phyloP scores from a whole-genome alignment of 2,797 vertebrate genomes.

The Argyrosomus regius region DNA sequence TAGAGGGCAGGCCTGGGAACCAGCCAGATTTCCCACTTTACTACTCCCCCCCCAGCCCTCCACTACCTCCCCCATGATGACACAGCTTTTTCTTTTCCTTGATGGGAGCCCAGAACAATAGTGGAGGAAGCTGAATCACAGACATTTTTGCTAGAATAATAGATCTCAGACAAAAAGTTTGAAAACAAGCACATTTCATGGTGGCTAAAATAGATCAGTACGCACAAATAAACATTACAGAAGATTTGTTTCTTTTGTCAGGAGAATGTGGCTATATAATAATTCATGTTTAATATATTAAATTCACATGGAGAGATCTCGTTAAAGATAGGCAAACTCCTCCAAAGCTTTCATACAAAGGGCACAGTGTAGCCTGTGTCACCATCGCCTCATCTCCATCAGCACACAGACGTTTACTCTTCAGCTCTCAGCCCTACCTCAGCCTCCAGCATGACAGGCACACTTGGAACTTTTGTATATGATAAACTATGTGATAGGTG shows the following conservation, averaged over 20 bases:
- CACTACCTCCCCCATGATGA: constrained; percentile 60
- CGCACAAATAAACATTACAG: constrained; percentile 39
- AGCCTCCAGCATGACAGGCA: constrained; percentile 66
- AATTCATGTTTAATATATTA: constrained; percentile 38
- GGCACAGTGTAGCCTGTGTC: constrained; percentile 64
- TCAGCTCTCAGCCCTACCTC: constrained; percentile 49
- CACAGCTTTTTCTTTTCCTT: constrained; percentile 66
- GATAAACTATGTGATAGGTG: constrained; percentile 82
- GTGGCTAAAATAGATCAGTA: constrained; percentile 26
- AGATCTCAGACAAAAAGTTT: constrained; percentile 38
- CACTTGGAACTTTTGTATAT: constrained; percentile 77
- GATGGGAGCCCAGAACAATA: constrained; percentile 74
- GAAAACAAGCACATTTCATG: constrained; percentile 49
- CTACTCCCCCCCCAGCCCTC: neutral
- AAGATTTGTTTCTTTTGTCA: constrained; percentile 33
- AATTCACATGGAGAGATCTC: constrained; percentile 57
- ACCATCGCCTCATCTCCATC: constrained; percentile 76
- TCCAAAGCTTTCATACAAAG: constrained; percentile 54
- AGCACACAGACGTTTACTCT: constrained; percentile 75
- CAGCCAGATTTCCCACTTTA: constrained; percentile 66
- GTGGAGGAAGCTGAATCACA: constrained; percentile 57
- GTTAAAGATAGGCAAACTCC: constrained; percentile 33
- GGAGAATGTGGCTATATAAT: constrained; percentile 13
- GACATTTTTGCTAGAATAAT: constrained; percentile 45
- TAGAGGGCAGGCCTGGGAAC: constrained; percentile 62